Evolutionary conservation across 2,888 invertebrate species (phyloP), one percentile per base, ranked within the genome.

Genomic region (Mylabris sibirica): DNA sequence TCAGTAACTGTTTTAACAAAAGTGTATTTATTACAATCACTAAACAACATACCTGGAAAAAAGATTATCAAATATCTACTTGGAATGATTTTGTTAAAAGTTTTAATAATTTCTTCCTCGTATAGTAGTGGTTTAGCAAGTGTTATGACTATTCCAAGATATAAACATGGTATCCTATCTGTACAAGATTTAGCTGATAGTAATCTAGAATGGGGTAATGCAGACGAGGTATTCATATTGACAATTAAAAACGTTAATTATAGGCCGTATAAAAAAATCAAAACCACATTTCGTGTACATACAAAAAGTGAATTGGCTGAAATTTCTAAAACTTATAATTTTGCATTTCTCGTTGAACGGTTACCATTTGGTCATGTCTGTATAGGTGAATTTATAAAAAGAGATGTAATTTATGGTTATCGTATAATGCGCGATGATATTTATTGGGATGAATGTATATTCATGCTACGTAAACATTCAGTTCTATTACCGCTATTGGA

Each of bases 51-150:
- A 75, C 30, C 59, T 60, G 5, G 63, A 68, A 11, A 74, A 79
- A 62, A 22, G 14, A 3, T 38, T 8, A n/a, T 41, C 34, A 75
- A 87, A 64, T 85, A 85, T 66, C 82, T 88, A 38, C 85, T 87
- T 35, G 86, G 85, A 3, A 86, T 87, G 84, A 80, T 89, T 60
- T 83, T 89, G 67, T 75, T 89, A 61, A 87, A 89, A 49, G 89
- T 89, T 60, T 83, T 91, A 61, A 85, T 91, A 34, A 82, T 91
- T 57, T 87, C 89, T 26, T 90, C 89, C 69, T 88, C 89, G 0
- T 92, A 92, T 77, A 87, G 89, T 22, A 90, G 91, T 61, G 92
- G 91, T 0, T 82, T 92, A 57, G 88, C 92, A 6, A 89, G 90
- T 60, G 88, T 90, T 41, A 87, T 92, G 80, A 92, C 92, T 0